phyloP scores from a whole-genome alignment of 2,888 invertebrate genomes.

The Lithophane semibrunnea region DNA sequence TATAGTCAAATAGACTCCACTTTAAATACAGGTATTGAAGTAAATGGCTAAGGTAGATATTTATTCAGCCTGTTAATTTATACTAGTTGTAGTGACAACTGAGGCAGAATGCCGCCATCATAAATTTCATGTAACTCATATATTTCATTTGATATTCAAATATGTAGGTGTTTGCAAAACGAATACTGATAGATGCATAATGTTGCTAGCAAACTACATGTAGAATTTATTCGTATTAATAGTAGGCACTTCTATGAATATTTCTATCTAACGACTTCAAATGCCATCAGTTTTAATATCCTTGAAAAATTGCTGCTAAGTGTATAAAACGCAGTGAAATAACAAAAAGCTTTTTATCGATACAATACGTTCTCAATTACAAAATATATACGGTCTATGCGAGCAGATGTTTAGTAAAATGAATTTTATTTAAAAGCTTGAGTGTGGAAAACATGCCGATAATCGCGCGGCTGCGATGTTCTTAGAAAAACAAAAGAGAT shows the following conservation, averaged over 20 bases:
- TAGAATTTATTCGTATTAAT: conserved; percentile 28
- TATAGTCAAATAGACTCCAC: neutral
- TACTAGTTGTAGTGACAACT: conserved; percentile 64
- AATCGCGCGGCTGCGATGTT: conserved; percentile 81
- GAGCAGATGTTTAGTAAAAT: conserved; percentile 68
- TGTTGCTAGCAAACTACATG: conserved; percentile 34
- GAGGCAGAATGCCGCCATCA: conserved; percentile 61
- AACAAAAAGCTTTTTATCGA: conserved; percentile 57
- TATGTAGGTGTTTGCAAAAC: conserved; percentile 60
- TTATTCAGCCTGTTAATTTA: conserved; percentile 61
- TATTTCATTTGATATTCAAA: conserved; percentile 68
- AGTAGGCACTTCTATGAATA: conserved; percentile 20
- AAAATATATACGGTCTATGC: conserved; percentile 41
- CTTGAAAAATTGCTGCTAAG: conserved; percentile 36
- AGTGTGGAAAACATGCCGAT: conserved; percentile 82
- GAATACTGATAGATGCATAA: conserved; percentile 63
- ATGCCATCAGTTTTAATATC: conserved; percentile 16
- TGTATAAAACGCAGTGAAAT: conserved; percentile 33
- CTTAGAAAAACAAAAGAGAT: conserved; percentile 90
- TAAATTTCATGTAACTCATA: conserved; percentile 62
- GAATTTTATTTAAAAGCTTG: conserved; percentile 72
- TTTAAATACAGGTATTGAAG: conserved; percentile 46
- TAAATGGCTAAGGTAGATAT: conserved; percentile 53
- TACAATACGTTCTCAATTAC: conserved; percentile 61
- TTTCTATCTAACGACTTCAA: conserved; percentile 28